phyloP scores from a whole-genome alignment of 2,888 invertebrate genomes.

The Hydrotaea diabolus region DNA sequence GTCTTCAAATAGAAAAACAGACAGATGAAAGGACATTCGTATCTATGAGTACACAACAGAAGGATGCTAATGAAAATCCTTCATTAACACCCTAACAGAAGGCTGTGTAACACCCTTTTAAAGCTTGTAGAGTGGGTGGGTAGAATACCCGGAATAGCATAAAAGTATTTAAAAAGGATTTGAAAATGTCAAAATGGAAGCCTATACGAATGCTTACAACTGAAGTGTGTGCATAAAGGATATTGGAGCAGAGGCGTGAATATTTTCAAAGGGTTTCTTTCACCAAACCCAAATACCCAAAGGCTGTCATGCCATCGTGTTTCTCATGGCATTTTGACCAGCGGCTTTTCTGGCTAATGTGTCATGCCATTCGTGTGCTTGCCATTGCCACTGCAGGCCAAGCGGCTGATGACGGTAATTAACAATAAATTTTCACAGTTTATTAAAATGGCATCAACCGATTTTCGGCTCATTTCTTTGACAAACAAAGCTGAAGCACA shows the following conservation, averaged over 20 bases:
- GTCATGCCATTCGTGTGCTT: not conserved
- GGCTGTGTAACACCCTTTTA: no score
- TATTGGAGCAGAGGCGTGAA: not conserved
- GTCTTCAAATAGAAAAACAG: not conserved
- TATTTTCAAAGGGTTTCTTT: not conserved
- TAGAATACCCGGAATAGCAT: not conserved
- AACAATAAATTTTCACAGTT: slow-evolving; percentile 46
- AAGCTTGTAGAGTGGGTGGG: not conserved
- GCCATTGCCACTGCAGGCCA: not conserved
- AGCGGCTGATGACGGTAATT: slow-evolving; percentile 54
- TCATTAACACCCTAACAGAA: not conserved
- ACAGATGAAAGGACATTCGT: not conserved
- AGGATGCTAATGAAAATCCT: not conserved
- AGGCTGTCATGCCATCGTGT: not conserved
- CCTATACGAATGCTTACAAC: not conserved
- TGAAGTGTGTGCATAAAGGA: no score
- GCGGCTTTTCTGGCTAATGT: no score
- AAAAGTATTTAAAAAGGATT: not conserved
- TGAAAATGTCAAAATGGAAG: not conserved
- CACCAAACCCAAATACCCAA: slow-evolving; percentile 23
- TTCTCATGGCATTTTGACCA: not conserved
- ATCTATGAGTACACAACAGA: not conserved
- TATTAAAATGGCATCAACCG: slow-evolving; percentile 35
- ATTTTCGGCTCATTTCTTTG: slow-evolving; percentile 25
- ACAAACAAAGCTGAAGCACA: slow-evolving; percentile 27